These are phyloP conservation scores for Darevskia mixta DNA, from an alignment of 2,797 vertebrate species.

Conservation along the genomic window DNA sequence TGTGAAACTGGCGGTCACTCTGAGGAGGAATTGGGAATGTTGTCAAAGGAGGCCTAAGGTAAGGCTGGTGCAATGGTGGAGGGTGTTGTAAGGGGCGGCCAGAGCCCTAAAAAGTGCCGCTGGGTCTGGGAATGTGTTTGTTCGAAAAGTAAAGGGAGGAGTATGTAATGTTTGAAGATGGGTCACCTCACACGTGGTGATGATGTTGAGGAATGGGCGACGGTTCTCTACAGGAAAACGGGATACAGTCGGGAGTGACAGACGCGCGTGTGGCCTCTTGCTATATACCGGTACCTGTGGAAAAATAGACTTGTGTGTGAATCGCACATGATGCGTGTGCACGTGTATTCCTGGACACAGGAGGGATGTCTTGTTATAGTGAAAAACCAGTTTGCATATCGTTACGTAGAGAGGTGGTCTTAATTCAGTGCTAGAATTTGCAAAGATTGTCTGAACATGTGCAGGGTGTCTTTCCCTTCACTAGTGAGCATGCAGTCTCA, in stretches of 20 bases:
- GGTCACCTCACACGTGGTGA: not conserved
- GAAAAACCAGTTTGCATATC: not conserved
- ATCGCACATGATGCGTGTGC: not conserved
- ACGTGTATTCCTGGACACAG: not conserved
- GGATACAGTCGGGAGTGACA: not conserved
- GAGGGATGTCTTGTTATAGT: not conserved
- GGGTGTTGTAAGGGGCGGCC: slow-evolving; percentile 39
- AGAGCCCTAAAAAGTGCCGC: not conserved
- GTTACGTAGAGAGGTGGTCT: not conserved
- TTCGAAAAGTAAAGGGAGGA: not conserved
- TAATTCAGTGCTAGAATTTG: not conserved
- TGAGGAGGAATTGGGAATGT: not conserved
- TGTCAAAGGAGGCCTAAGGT: not conserved
- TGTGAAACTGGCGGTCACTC: too few relatives aligned
- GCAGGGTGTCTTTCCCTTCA: not conserved
- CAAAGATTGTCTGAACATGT: not conserved
- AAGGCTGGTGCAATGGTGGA: slow-evolving; percentile 30
- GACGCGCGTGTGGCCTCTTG: fast-evolving
- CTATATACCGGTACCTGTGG: fast-evolving
- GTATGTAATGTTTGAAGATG: not conserved
- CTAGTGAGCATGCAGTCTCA: not conserved
- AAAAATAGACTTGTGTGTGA: not conserved
- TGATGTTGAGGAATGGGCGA: fast-evolving
- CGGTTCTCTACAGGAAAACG: not conserved
- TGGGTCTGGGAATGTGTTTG: slow-evolving; percentile 2